phyloP scores from a whole-genome alignment of 2,113 vertebrate species.

The Neolamprologus toae region DNA sequence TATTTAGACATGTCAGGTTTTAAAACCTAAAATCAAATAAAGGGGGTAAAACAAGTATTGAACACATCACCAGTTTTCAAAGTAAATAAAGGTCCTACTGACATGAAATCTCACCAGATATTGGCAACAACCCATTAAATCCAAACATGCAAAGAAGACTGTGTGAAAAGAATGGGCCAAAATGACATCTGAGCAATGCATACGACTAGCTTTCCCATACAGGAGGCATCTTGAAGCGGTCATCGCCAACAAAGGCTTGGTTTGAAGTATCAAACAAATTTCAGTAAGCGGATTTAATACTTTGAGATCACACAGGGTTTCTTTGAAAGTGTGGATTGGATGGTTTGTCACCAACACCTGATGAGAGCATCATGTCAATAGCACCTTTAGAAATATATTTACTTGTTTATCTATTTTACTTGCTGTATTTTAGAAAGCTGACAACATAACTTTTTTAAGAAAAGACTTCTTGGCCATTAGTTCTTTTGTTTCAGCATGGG shows the following conservation, averaged over 20 bases:
- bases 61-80: neutral
- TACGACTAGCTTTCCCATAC: neutral
- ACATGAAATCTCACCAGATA: neutral
- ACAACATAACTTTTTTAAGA: neutral
- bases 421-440: neutral
- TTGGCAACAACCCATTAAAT: neutral
- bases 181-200: neutral
- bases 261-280: neutral
- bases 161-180: neutral
- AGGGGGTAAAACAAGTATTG: neutral
- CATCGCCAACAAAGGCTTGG: neutral
- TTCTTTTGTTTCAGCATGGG: neutral
- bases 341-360: neutral
- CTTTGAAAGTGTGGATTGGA: neutral
- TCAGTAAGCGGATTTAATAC: rapidly evolving
- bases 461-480: neutral
- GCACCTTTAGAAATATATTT: neutral
- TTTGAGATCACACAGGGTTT: rapidly evolving
- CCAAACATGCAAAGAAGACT: neutral
- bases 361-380: neutral
- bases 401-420: neutral
- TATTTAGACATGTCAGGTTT: neutral
- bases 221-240: neutral
- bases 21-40: neutral
- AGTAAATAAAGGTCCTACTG: neutral